Evolutionary conservation across 2,797 vertebrate genomes (phyloP), one percentile per base, ranked within the genome.

Genomic region (Trematomus bernacchii): DNA sequence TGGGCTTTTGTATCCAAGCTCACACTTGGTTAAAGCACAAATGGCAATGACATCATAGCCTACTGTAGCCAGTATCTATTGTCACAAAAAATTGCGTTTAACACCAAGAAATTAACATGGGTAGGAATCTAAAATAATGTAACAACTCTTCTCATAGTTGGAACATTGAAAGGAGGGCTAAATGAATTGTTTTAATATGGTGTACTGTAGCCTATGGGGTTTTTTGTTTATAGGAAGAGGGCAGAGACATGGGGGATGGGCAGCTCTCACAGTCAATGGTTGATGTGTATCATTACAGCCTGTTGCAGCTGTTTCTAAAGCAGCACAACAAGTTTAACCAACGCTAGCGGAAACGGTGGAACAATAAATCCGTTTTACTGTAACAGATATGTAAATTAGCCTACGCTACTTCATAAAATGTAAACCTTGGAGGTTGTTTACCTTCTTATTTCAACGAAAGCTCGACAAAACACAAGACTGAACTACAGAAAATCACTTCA

Each of bases 241-340:
- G 21, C 52, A 71, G 13, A 60, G 30, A 10, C 4, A 43, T 50
- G 83, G 82, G 84, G 88, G 85, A 81, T 76, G 82, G 86, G 73
- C 23, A 14, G 46, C 48, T 40, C 30, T 44, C 15, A 76, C 15
- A 76, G 46, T 50, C 18, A 50, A 37, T 37, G 48, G 40, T 54
- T 47, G 66, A 16, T 68, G 43, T 68, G 51, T 48, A 21, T 74
- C 61, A 47, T 67, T 54, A 59, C 54, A 82, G 72, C 73, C 80
- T 85, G 87, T 89, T 91, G 87, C 84, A 87, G 85, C 81, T 82
- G 82, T 80, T 82, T 51, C 16, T 10, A 27, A 50, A 15, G 18
- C 19, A 47, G 12, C 23, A 66, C 16, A 80, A 72, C 62, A 48
- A 43, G 50, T 54, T 77, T 58, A 50, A 69, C 4, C 10, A 2